These are phyloP conservation scores for Ptilonorhynchus violaceus DNA, from an alignment of 2,113 vertebrate genomes.

Conservation along the genomic window DNA sequence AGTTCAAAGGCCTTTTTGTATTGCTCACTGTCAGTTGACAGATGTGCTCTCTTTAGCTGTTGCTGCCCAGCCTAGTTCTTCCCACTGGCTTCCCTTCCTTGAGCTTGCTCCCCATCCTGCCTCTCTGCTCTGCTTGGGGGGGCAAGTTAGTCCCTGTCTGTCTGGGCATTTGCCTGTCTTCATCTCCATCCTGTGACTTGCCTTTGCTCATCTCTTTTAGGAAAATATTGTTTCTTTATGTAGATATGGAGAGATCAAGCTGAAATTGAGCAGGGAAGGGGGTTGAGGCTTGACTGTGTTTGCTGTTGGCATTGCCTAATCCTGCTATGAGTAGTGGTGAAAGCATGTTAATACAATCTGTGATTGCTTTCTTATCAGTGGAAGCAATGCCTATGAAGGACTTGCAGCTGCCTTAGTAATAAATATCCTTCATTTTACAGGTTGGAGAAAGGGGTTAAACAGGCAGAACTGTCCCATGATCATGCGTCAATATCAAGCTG, in stretches of 20 bases:
- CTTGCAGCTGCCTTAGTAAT: neutral
- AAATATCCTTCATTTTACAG: neutral
- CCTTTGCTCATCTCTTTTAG: neutral
- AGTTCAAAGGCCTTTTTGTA: slow-evolving; percentile 63
- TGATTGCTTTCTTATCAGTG: neutral
- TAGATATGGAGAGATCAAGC: neutral
- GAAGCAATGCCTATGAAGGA: neutral
- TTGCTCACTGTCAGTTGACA: neutral
- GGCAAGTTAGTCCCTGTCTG: neutral
- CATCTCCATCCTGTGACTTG: neutral
- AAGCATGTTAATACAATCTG: neutral
- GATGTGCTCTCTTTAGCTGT: slow-evolving; percentile 10
- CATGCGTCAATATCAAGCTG: neutral
- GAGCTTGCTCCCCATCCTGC: neutral
- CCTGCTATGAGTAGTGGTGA: neutral
- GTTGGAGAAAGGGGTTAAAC: neutral
- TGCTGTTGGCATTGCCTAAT: neutral
- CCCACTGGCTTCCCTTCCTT: neutral
- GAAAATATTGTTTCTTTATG: neutral
- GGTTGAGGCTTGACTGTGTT: neutral
- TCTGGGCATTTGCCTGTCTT: neutral
- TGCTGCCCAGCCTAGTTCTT: neutral
- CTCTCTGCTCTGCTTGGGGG: neutral
- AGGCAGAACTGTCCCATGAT: neutral
- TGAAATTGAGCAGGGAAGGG: neutral